Evolutionary conservation across 2,797 vertebrate species (phyloP).

Genomic region (Eulemur coronatus): DNA sequence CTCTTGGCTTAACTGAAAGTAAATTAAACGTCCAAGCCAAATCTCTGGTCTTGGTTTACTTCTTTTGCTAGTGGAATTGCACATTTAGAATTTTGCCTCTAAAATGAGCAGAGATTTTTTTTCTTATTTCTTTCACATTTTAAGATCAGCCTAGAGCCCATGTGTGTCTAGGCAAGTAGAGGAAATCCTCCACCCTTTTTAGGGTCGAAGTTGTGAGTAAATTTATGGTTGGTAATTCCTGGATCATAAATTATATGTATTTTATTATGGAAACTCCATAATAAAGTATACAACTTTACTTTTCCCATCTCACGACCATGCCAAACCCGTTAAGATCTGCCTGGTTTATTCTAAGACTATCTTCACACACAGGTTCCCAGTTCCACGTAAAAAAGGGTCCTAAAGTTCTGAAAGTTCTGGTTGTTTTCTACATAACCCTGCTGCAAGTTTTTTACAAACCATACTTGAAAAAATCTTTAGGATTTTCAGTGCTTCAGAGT

Average conservation of each 20-base stretch:
- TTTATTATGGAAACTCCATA: not conserved
- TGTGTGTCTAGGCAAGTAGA: not conserved
- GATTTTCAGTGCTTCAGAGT: not conserved
- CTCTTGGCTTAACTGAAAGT: conserved; percentile 41
- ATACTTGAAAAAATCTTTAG: not conserved
- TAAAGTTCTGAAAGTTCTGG: not conserved
- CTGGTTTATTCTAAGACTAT: not conserved
- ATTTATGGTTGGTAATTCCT: not conserved
- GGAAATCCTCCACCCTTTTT: not conserved
- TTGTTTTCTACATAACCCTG: not conserved
- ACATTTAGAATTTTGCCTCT: conserved; percentile 33
- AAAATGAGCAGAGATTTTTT: not conserved
- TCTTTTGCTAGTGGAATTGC: not conserved
- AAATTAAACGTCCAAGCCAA: conserved; percentile 62
- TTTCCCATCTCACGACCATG: not conserved
- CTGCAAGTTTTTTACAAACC: not conserved
- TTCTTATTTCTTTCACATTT: not conserved
- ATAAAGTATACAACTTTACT: not conserved
- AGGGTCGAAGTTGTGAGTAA: not conserved
- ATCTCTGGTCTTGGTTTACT: not conserved
- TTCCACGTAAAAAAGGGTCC: not conserved
- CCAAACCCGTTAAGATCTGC: not conserved
- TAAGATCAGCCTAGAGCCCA: not conserved
- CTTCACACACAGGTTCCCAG: not conserved
- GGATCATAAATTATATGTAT: not conserved